Percentiles rank a stretch among this genome's conserved stretches.
Conservation (phyloP, 2,888 invertebrate genomes). For the Ceraclea dissimilis region DNA sequence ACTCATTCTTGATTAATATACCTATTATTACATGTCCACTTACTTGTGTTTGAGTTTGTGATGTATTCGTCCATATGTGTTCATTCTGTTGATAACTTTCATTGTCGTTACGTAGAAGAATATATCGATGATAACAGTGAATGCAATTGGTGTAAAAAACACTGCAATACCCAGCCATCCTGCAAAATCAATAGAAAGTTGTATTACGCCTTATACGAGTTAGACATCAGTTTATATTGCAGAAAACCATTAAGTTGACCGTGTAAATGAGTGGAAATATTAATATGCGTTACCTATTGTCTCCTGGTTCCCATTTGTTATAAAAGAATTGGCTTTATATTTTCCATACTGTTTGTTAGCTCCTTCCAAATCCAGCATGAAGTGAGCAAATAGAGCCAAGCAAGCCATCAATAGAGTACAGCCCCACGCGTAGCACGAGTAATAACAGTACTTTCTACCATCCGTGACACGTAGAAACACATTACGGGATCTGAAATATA, state of each 20-base stretch:
- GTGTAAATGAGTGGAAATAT: too few species aligned
- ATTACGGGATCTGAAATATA: constrained; percentile 60
- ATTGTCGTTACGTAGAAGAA: constrained; percentile 75
- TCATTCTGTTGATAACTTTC: constrained; percentile 70
- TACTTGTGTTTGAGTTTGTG: constrained; percentile 80
- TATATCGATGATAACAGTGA: constrained; percentile 68
- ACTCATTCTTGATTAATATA: too few species aligned
- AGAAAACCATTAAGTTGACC: background rate
- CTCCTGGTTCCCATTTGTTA: constrained; percentile 56
- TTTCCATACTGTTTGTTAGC: constrained; percentile 43
- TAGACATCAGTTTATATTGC: too few species aligned
- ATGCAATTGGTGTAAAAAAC: constrained; percentile 75
- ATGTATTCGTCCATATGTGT: constrained; percentile 78
- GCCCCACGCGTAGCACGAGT: constrained; percentile 75
- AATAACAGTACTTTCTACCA: constrained; percentile 80
- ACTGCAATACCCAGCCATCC: constrained; percentile 77
- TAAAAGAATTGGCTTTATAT: constrained; percentile 41
- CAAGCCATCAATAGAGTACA: constrained; percentile 62
- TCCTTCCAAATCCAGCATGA: constrained; percentile 62
- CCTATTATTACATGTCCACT: constrained; percentile 25
- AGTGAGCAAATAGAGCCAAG: constrained; percentile 74
- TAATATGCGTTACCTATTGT: constrained; percentile 54
- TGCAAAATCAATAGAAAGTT: constrained; percentile 32
- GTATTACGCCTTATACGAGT: too few species aligned
- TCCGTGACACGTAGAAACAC: constrained; percentile 80